A percentile compares a stretch with the other conserved stretches of the same genome.
phyloP scores from a whole-genome alignment of 2,888 invertebrate genomes.

The Drosophila merina region DNA sequence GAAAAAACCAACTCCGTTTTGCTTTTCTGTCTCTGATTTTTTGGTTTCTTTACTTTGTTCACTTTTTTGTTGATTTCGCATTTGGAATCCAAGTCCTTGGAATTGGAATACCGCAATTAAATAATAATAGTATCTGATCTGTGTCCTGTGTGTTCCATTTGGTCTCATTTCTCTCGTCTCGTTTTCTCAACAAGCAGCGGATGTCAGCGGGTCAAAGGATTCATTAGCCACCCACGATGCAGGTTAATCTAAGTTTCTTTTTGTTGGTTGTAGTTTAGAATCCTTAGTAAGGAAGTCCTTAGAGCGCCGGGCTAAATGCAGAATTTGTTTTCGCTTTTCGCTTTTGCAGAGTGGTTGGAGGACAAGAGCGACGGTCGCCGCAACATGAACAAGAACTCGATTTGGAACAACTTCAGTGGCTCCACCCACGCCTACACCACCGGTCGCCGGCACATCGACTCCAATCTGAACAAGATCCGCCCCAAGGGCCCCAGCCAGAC shows the following conservation, averaged over 20 bases:
- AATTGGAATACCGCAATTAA: not conserved
- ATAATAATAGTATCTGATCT: conserved; percentile 17
- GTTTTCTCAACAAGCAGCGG: conserved; percentile 85
- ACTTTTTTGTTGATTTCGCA: conserved; percentile 16
- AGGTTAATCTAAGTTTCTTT: conserved; percentile 85
- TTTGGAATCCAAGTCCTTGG: conserved; percentile 1
- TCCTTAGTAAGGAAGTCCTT: too few species aligned
- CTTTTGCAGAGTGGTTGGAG: conserved; percentile 85
- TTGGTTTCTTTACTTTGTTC: not conserved
- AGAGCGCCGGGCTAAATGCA: too few species aligned
- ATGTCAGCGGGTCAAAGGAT: conserved; percentile 92
- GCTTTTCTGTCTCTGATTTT: conserved; percentile 27
- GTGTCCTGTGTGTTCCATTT: conserved; percentile 43
- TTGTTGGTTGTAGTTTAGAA: not conserved
- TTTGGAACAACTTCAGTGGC: conserved; percentile 88
- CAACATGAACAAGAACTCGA: conserved; percentile 82
- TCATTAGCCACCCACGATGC: conserved; percentile 92
- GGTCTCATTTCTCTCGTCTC: conserved; percentile 47
- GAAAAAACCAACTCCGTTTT: conserved; percentile 4
- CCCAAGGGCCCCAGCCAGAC: conserved; percentile 89
- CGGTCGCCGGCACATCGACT: conserved; percentile 87
- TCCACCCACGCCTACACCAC: conserved; percentile 89
- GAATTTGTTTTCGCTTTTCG: not conserved
- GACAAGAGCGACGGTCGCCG: conserved; percentile 84
- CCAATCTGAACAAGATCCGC: conserved; percentile 85